Base-by-base conservation (phyloP, 2,797 vertebrate species). In the Oreonectes daqikongensis region DNA sequence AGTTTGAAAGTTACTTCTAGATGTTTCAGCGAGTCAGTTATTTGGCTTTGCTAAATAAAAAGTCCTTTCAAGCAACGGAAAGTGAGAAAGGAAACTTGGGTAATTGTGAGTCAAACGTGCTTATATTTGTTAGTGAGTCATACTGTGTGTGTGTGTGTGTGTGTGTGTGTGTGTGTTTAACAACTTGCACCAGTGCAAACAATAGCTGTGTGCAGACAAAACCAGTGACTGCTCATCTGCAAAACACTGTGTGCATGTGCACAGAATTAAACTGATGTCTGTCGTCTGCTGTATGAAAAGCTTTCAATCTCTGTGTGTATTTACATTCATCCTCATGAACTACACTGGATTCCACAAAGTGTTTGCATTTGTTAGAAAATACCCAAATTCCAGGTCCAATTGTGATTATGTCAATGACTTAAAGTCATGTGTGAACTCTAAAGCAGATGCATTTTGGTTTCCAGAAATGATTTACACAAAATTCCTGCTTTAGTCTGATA, bases 31-130 rank as follows among this genome's bases (percentile, higher is more conserved):
- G 61, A 73, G 69, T 73, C 67, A 44, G 30, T 20, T 63, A 59
- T 67, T 75, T 70, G 46, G 55, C 12, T 75, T 9, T 46, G 44
- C 77, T 86, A 89, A 89, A 90, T 89, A 92, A 85, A 89, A 89
- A 89, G 85, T 87, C 52, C 79, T 81, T 78, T 75, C 71, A 66
- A 74, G 79, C 77, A 82, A 82, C 82, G 60, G 78, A 88, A 88
- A 88, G 80, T 80, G 82, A 89, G 85, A 90, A 88, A 89, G 82
- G 77, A 75, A 81, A 86, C 65, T 72, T 90, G 84, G 88, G 84
- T 88, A 85, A 89, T 90, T 91, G 38, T 74, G 61, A 74, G 89
- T 90, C 89, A 87, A 86, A 86, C 75, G 87, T 73, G 73, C 69
- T 70, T 66, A 81, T 74, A 73, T 75, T 83, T 79, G 76, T 84